Evolutionary conservation across 92 coral and sea anemone species (phyloP), one percentile per base, ranked within the genome.

Genomic region (Zoanthus sansibaricus): DNA sequence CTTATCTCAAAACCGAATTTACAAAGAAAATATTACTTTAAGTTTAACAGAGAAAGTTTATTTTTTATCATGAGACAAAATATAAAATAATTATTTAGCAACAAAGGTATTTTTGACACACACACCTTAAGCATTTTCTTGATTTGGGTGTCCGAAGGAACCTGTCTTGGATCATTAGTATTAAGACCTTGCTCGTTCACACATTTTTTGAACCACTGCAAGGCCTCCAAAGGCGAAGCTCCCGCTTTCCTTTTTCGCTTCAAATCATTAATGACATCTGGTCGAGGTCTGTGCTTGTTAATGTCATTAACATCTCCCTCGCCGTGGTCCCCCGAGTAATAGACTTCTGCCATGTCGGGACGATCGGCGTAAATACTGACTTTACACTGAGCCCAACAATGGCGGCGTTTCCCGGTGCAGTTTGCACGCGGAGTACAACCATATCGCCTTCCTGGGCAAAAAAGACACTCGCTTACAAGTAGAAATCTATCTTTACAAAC

Each of bases 351-450:
- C 59, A 92, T 72, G 55, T 92, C 88, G 10, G 98, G 91, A 59
- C 76, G 67, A 82, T 96, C 98, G 20, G 94, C 98, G 55, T 94
- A 96, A 12, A 96, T 88, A 37, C 94, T 92, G 10, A 96, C 95
- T 87, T 96, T 96, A 75, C 98, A 96, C 79, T 92, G 92, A 16
- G 98, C 98, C 86, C 92, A 93, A 68, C 98, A 96, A 58, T 94
- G 88, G 11, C 98, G 98, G 16, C 98, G 91, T 66, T 96, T 96
- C 4, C 98, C 98, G 0, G 98, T 92, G 52, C 98, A 96, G 79
- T 96, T 96, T 13, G 95, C 94, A 5, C 98, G 88, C 15, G 98
- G 98, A 2, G 98, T 96, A 79, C 98, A 96, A 1, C 98, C 98
- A 77, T 96, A 96, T 5, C 98, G 93, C 48, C 96, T 91, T 13